Evolutionary conservation across 2,113 vertebrate genomes (phyloP).

Genomic region (Hippopotamus amphibius): DNA sequence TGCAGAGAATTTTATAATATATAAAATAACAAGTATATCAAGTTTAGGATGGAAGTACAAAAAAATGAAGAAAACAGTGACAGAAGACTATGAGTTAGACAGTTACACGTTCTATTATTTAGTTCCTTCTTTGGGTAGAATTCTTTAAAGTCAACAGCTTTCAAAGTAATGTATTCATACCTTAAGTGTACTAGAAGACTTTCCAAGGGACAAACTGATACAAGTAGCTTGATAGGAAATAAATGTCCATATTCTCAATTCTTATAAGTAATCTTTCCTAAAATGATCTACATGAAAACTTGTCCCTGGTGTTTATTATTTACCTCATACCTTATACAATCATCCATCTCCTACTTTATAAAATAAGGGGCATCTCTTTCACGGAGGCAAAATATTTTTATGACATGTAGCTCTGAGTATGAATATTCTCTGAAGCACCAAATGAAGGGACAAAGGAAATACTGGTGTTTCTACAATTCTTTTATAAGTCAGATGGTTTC

Average conservation of each 20-base stretch:
- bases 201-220: not conserved
- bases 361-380: not conserved
- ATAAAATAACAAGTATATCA: not conserved
- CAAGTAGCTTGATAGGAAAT: not conserved
- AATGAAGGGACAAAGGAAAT: not conserved
- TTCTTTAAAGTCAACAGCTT: not conserved
- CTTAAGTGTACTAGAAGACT: not conserved
- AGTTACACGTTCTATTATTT: not conserved
- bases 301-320: not conserved
- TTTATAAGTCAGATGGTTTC: not conserved
- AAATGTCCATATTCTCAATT: not conserved
- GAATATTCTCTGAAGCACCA: not conserved
- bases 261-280: not conserved
- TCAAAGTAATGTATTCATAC: not conserved
- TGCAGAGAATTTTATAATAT: not conserved
- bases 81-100: not conserved
- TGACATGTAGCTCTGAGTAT: not conserved
- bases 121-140: not conserved
- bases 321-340: not conserved
- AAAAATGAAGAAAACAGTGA: not conserved
- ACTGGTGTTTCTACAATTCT: not conserved
- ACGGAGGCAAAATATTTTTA: not conserved
- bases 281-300: not conserved
- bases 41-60: not conserved
- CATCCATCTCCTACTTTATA: not conserved